phyloP scores from a whole-genome alignment of 2,797 vertebrate genomes.

The Melanogrammus aeglefinus region DNA sequence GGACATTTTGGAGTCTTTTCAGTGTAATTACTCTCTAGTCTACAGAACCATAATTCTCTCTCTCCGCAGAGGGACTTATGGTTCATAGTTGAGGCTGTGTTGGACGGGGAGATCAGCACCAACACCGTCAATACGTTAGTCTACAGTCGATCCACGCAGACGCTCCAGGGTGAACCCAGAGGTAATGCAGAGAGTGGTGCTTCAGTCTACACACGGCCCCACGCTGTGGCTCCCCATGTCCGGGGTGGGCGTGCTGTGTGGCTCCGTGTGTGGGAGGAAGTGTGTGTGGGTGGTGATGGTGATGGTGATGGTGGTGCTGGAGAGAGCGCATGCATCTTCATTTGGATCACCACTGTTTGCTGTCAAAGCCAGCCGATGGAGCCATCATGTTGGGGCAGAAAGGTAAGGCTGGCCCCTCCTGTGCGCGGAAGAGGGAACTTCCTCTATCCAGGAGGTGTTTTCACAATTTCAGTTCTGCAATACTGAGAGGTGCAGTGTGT shows the following conservation, averaged over 20 bases:
- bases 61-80: neutral
- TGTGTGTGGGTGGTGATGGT: neutral
- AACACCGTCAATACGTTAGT: neutral
- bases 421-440: slow-evolving; percentile 33
- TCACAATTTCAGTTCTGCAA: slow-evolving; percentile 43
- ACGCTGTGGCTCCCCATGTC: neutral
- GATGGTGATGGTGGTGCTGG: neutral
- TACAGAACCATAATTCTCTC: neutral
- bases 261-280: slow-evolving; percentile 13
- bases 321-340: neutral
- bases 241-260: neutral
- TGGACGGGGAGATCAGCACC: neutral
- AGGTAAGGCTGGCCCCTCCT: slow-evolving; percentile 43
- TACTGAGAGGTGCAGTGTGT: neutral
- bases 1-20: too few species aligned
- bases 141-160: neutral
- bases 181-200: neutral
- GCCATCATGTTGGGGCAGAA: neutral
- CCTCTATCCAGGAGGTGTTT: slow-evolving; percentile 33
- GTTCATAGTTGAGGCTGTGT: neutral
- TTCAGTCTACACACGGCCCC: neutral
- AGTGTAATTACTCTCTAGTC: neutral
- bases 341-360: neutral
- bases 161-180: neutral
- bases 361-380: neutral